Evolutionary conservation across 2,113 vertebrate genomes (phyloP).

Genomic region (Guaruba guarouba): DNA sequence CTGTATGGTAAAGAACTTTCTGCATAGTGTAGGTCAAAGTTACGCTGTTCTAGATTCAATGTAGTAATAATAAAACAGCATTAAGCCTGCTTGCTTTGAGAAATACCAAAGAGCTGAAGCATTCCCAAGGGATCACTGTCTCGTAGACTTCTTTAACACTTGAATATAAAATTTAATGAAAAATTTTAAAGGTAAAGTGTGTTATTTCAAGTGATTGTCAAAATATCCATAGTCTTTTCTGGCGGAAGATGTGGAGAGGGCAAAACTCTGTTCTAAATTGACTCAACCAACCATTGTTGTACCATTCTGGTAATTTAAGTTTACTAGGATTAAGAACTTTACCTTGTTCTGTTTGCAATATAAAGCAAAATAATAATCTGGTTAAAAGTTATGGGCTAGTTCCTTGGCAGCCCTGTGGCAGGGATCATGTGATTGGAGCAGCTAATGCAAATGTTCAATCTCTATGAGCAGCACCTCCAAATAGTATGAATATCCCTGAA

Average conservation of each 20-base stretch:
- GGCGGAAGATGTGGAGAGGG: neutral
- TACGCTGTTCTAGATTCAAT: accelerated
- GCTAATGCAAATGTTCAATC: neutral
- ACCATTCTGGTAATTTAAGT: neutral
- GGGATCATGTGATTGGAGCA: neutral
- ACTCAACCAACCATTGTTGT: neutral
- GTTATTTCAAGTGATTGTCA: neutral
- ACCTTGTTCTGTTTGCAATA: neutral
- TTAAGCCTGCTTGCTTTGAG: neutral
- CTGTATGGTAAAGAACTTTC: neutral
- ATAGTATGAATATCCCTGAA: neutral
- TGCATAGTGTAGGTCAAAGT: neutral
- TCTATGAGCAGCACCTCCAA: neutral
- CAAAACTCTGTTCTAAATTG: neutral
- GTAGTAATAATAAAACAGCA: neutral
- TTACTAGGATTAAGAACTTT: neutral
- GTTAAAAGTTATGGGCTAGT: neutral
- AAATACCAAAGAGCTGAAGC: neutral
- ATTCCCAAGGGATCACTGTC: neutral
- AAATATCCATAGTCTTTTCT: neutral
- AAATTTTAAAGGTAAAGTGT: neutral
- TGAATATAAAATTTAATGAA: neutral
- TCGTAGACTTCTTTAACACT: neutral
- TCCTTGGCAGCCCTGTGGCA: neutral
- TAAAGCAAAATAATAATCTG: neutral